Evolutionary conservation across 2,888 invertebrate species (phyloP), one percentile per base, ranked within the genome.

Genomic region (Lithophane socia): DNA sequence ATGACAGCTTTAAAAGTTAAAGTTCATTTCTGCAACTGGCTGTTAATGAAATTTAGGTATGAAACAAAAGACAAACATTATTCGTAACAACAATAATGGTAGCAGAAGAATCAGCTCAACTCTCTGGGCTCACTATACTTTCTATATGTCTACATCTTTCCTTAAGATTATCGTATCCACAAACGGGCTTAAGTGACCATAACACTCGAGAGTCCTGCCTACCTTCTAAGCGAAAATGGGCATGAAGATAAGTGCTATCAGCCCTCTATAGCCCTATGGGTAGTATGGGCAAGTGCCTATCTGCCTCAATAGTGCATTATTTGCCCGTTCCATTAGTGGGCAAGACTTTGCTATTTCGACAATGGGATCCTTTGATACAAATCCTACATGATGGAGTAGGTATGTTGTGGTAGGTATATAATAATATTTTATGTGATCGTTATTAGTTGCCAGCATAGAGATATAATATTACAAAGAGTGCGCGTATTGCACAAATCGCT

Each of bases 281-380:
- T 42, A 42, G 21, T 37, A 21, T 61, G 18, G 54, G 67, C 81
- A 61, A 83, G 66, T 69, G 69, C 60, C 64, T 67, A 74, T 69
- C 66, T 79, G 37, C 54, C 72, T 66, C 68, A 79, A 86, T 73
- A 73, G 75, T 76, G 73, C 84, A 87, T 92, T 92, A 92, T 90
- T 90, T 85, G 83, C 81, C 81, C 86, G 83, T 91, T 91, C 92
- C 92, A 92, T 92, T 92, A 92, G 91, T 71, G 83, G 86, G 89
- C 85, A 87, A 88, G 88, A 83, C 75, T 90, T 87, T 68, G 82
- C 89, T 88, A 84, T 91, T 91, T 89, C 82, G 86, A 85, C 90
- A 90, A 91, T 90, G 87, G 89, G 44, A 16, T 75, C 71, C 47
- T 75, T 74, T 86, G 87, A 89, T 86, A 88, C 85, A 83, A 87